Conservation (phyloP, 92 coral and sea anemone species). For the Bergia puertoricense region DNA sequence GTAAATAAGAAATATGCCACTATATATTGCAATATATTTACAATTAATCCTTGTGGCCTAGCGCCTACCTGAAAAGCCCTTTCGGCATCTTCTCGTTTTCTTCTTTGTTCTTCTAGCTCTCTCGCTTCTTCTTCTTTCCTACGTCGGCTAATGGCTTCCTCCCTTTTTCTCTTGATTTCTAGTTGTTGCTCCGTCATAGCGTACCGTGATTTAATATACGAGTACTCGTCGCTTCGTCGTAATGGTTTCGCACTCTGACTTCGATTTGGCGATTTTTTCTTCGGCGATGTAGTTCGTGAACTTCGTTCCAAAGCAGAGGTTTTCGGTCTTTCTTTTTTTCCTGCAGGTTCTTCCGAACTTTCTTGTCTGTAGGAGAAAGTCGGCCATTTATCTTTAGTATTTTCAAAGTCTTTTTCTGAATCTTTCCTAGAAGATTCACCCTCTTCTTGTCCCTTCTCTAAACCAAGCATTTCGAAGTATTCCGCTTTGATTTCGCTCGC, state of each 20-base stretch:
- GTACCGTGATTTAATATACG: conserved; percentile 80
- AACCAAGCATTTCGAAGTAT: conserved; percentile 94
- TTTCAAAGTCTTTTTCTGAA: conserved; percentile 35
- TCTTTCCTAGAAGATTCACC: conserved; percentile 31
- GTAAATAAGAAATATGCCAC: neutral
- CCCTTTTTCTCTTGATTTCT: conserved; percentile 83
- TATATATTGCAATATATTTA: neutral
- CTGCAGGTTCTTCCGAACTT: conserved; percentile 36
- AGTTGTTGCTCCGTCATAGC: conserved; percentile 93
- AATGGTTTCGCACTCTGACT: conserved; percentile 80
- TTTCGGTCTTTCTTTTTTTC: conserved; percentile 70
- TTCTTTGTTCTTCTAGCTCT: conserved; percentile 77
- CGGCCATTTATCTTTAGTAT: conserved; percentile 4
- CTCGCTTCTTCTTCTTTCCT: conserved; percentile 90
- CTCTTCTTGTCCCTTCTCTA: conserved; percentile 52
- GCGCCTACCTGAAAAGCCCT: conserved; percentile 89
- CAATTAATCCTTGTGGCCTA: neutral
- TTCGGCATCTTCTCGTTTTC: conserved; percentile 94
- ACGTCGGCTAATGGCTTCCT: conserved; percentile 86
- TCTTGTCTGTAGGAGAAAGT: neutral
- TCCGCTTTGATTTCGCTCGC: conserved; percentile 97
- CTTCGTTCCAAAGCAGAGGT: conserved; percentile 68
- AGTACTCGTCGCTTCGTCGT: conserved; percentile 73
- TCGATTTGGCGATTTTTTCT: conserved; percentile 50
- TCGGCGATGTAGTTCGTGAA: conserved; percentile 14